These are phyloP conservation scores for Caenorhabditis afra DNA, from an alignment of 2,888 invertebrate species.

Conservation along the genomic window DNA sequence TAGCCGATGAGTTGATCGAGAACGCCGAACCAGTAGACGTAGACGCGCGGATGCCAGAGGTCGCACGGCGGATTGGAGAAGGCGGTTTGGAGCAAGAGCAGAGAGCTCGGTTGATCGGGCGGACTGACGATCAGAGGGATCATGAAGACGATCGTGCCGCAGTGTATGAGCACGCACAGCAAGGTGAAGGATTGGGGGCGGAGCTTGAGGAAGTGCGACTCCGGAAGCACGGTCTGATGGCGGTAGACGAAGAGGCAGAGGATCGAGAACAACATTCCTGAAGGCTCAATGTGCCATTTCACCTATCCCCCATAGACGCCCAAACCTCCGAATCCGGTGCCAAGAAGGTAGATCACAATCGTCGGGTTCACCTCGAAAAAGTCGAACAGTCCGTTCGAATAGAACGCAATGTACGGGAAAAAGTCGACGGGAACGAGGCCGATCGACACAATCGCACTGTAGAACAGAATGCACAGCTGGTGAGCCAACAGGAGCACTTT, in stretches of 20 bases:
- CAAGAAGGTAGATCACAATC: neutral
- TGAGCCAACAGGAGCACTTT: conserved; percentile 20
- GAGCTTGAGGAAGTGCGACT: conserved; percentile 5
- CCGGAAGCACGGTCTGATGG: conserved; percentile 20
- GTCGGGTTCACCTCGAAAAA: conserved; percentile 1
- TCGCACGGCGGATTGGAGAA: conserved; percentile 31
- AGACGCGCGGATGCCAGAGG: conserved; percentile 21
- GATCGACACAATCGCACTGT: conserved; percentile 7
- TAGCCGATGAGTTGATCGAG: conserved; percentile 7
- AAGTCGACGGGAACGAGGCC: conserved; percentile 13
- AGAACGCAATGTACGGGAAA: conserved; percentile 35
- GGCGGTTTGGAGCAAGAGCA: neutral
- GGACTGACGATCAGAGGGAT: neutral
- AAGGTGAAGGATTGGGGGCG: neutral
- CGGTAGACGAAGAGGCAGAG: conserved; percentile 32
- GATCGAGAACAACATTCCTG: conserved; percentile 30
- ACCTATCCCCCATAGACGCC: neutral
- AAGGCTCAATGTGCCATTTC: neutral
- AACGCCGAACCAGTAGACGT: conserved; percentile 22
- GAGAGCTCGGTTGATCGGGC: conserved; percentile 4
- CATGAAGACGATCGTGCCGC: conserved; percentile 10
- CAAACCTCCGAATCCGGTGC: conserved; percentile 22
- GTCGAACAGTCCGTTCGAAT: conserved; percentile 13
- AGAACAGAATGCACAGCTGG: conserved; percentile 20
- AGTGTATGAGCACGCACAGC: neutral